Evolutionary conservation across 2,113 vertebrate species (phyloP), one percentile per base, ranked within the genome.

Genomic region (Sialia sialis): DNA sequence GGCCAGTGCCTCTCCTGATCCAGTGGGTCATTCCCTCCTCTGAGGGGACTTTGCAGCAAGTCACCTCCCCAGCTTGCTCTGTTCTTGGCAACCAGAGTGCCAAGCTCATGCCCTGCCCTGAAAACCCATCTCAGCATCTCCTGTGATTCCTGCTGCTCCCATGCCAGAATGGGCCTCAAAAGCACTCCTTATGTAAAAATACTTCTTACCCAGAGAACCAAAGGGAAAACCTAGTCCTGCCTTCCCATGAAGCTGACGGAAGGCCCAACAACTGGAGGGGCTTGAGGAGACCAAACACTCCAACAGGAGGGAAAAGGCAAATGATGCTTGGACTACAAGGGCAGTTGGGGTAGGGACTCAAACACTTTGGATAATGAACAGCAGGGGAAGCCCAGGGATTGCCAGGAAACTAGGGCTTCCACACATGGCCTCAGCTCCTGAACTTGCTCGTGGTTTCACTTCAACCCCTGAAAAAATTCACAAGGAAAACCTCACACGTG

Each of bases 121-220:
- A 43, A 58, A 76, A 54, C 25, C 63, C 48, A 21, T 12, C n/a
- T 32, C 13, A 4, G 36, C 51, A 46, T 19, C 58, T 30, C 46
- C 20, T 8, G 29, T 5, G 39, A 16, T 8, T 10, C 52, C 49
- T 52, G 20, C 11, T 49, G 26, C 26, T 69, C 17, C 5, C 0
- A 6, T 3, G 3, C 4, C 26, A 41, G 52, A 79, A 60, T 0
- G 1, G 56, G 36, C 26, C 68, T 29, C 10, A 25, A 56, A 70
- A 72, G 13, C 30, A 14, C 34, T 26, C 3, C 0, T 38, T 11
- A 18, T 0, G 0, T 44, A 26, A 66, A 84, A 76, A 10, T 5
- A 11, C 11, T 39, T 39, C 3, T 64, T 34, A 36, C 18, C 25
- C 60, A 69, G 51, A 38, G 51, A 55, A 60, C 18, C 21, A n/a